Evolutionary conservation across 2,797 vertebrate species (phyloP), one percentile per base, ranked within the genome.

Genomic region (Tragelaphus oryx): DNA sequence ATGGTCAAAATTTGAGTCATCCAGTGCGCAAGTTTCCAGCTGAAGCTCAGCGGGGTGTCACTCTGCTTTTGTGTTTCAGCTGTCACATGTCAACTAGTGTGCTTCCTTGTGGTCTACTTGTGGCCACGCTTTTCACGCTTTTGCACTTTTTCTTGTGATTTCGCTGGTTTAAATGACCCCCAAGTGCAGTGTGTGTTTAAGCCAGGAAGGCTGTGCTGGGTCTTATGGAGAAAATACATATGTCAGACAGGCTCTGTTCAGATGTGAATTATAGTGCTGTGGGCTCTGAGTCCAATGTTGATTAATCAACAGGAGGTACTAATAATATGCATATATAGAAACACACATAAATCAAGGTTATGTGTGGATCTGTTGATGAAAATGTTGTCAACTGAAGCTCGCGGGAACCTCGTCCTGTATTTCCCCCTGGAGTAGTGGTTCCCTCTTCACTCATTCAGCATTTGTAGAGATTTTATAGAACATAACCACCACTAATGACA

Each of bases 1-100:
- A 12, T 22, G 9, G 33, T 4, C 48, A 60, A 13, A 57, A 48
- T 3, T 8, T 26, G 44, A n/a, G n/a, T 59, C 6, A 6, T 16
- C 48, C 3, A 0, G 1, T 6, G 16, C 0, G 0, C 5, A 3
- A 0, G 3, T 6, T 50, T 46, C 74, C 46, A 57, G 20, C 28
- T 12, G 52, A 71, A 87, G 14, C 1, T 0, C 1, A 81, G 30
- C 37, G 1, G n/a, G 30, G 59, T 5, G 1, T 26, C 5, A 0
- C 41, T 37, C 33, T 62, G 28, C 48, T 76, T 74, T 54, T 11
- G 33, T 2, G 65, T 18, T 22, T 46, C 14, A 30, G 37, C 41
- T 50, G 62, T 78, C 30, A 0, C 30, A 33, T 7, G 1, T 4
- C 24, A 60, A 75, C 60, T n/a, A 46, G 20, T 18, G 6, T 10